Evolutionary conservation across 2,797 vertebrate genomes (phyloP), one percentile per base, ranked within the genome.

Genomic region (Cossypha heuglini): DNA sequence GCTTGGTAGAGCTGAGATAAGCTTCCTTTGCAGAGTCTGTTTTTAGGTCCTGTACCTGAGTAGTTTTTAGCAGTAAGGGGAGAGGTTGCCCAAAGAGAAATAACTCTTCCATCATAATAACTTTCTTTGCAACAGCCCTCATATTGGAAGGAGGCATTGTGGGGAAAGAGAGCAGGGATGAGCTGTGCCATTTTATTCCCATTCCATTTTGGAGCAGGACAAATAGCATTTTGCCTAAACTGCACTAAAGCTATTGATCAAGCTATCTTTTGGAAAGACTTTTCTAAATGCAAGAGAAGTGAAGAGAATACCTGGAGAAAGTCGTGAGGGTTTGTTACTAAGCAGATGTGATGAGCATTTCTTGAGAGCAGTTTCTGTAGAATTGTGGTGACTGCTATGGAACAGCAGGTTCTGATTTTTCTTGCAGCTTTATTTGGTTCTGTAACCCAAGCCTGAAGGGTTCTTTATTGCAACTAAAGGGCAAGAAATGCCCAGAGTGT

Each of bases 201-300:
- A 0, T 67, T 37, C 25, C 6, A 25, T 59, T 28, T 37, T 19
- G 58, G 48, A 59, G 13, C 5, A 4, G 48, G 62, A 43, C 31
- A 66, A 49, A 22, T 24, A 73, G 2, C 0, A 0, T 31, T 66
- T 59, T 2, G 0, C 40, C 26, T 63, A 26, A 82, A 51, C 48
- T 31, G 25, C 28, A 10, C 14, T 68, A 21, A 52, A 61, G 9
- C 29, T 28, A 20, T 67, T 1, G 2, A n/a, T 52, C 8, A 33
- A 52, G 15, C 24, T 84, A 5, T 28, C 25, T 33, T 5, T 49
- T 78, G 29, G 29, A 64, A 75, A 58, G 49, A 25, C 13, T 25
- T 57, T 43, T 31, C 37, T 68, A 13, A 68, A 43, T 20, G 21
- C 7, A 3, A n/a, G 25, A 59, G 19, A 28, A 43, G 40, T 54